A percentile compares a stretch with the other conserved stretches of the same genome.
Evolutionary conservation across 2,113 vertebrate genomes (phyloP).

Genomic region (Microtus oregoni): DNA sequence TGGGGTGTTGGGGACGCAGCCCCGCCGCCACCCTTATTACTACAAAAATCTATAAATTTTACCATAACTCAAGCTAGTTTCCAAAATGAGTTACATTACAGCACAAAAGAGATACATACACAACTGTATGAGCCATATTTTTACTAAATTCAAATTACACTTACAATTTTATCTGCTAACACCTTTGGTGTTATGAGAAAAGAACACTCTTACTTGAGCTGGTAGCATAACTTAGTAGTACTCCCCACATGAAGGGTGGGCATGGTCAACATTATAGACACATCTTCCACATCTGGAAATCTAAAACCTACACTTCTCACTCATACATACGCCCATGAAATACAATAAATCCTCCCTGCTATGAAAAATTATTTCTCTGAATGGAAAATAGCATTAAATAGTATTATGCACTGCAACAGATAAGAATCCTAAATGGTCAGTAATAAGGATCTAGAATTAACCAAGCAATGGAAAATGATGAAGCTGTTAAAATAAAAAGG

Average conservation of each 20-base stretch:
- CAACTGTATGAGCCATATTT: not conserved
- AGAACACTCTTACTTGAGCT: not conserved
- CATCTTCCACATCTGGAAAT: not conserved
- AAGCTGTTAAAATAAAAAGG: not conserved
- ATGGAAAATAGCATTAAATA: not conserved
- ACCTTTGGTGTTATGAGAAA: not conserved
- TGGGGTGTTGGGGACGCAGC: no score
- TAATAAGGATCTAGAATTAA: not conserved
- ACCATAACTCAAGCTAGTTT: conserved; percentile 35
- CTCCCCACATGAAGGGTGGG: not conserved
- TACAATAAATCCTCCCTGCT: not conserved
- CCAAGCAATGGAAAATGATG: not conserved
- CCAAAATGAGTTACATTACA: conserved; percentile 5
- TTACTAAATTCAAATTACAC: conserved; percentile 37
- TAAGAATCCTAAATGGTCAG: not conserved
- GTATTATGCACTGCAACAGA: not conserved
- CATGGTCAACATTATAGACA: not conserved
- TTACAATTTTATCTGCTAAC: conserved; percentile 8
- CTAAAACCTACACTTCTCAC: not conserved
- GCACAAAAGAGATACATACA: not conserved
- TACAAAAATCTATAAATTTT: conserved; percentile 25
- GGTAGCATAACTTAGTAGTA: not conserved
- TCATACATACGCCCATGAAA: not conserved
- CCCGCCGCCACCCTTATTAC: no score
- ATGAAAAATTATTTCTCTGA: not conserved